A percentile compares a stretch with the other conserved stretches of the same genome.
phyloP scores from a whole-genome alignment of 1,140 invertebrate genomes.

The Orius laevigatus region DNA sequence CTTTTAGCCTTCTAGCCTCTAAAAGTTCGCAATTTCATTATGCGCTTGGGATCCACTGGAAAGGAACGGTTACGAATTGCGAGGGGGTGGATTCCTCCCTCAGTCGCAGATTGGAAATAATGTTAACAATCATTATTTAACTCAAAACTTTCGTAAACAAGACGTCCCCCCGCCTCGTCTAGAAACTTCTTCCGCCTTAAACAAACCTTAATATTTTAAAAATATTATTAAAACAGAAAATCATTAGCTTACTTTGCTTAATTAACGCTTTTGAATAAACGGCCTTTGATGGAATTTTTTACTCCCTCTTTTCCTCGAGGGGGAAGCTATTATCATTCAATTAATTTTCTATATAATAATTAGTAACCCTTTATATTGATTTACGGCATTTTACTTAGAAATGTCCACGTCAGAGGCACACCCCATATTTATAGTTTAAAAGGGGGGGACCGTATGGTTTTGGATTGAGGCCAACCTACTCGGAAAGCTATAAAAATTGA shows the following conservation, averaged over 20 bases:
- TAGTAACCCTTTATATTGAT: no score
- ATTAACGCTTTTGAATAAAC: background rate
- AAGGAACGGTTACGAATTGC: no score
- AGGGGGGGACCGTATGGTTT: background rate
- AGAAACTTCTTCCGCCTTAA: no score
- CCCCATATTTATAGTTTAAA: conserved; percentile 5
- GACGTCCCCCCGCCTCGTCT: background rate
- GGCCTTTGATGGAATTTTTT: no score
- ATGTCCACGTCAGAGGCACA: conserved; percentile 4
- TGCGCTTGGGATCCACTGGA: no score
- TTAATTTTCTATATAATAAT: no score
- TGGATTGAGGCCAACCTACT: conserved; percentile 6
- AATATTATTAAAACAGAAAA: background rate
- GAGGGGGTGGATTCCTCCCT: background rate
- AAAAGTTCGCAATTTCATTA: no score
- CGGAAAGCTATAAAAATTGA: conserved; percentile 1
- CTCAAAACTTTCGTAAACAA: conserved; percentile 4
- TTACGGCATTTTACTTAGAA: no score
- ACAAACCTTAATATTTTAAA: background rate
- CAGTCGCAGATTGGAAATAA: conserved; percentile 2
- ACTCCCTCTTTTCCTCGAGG: background rate
- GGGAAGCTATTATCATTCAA: background rate
- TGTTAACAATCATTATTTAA: conserved; percentile 7
- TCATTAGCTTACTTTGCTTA: conserved; percentile 1
- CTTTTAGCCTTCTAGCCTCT: no score